phyloP scores from a whole-genome alignment of 1,140 invertebrate species.

The Pseudomyrmex concolor region DNA sequence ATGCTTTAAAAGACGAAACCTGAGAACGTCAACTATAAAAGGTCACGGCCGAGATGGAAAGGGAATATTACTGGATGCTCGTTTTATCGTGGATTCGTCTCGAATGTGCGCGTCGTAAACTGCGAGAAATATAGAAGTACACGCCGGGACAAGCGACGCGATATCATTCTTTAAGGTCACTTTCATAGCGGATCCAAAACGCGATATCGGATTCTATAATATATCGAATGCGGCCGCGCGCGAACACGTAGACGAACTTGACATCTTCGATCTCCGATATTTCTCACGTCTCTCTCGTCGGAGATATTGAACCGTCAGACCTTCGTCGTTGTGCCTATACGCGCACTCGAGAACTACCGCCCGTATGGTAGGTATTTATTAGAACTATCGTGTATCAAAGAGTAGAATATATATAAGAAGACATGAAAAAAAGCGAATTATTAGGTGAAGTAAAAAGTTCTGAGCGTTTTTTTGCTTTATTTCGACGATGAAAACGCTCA shows the following conservation, averaged over 20 bases:
- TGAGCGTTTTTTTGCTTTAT: too few species aligned
- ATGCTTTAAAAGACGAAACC: conserved; percentile 20
- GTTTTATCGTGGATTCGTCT: conserved; percentile 18
- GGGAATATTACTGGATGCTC: neutral
- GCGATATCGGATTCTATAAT: conserved; percentile 14
- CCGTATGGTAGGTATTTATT: neutral
- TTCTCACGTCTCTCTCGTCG: neutral
- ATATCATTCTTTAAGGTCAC: conserved; percentile 12
- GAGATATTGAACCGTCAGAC: conserved; percentile 15
- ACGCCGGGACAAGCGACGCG: neutral
- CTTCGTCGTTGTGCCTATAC: neutral
- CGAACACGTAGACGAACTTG: neutral
- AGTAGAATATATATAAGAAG: too few species aligned
- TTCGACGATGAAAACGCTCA: too few species aligned
- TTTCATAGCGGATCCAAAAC: conserved; percentile 9
- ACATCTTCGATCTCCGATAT: conserved; percentile 45
- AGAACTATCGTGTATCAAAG: neutral
- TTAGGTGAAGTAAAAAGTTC: too few species aligned
- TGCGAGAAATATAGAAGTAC: neutral
- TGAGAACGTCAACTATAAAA: conserved; percentile 26
- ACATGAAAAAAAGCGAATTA: too few species aligned
- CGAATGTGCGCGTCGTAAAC: neutral
- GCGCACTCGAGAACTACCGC: conserved; percentile 12
- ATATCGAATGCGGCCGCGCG: conserved; percentile 1
- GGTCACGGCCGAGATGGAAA: conserved; percentile 21